Evolutionary conservation across 2,888 invertebrate species (phyloP).

Genomic region (Coelogynopora nodosa): DNA sequence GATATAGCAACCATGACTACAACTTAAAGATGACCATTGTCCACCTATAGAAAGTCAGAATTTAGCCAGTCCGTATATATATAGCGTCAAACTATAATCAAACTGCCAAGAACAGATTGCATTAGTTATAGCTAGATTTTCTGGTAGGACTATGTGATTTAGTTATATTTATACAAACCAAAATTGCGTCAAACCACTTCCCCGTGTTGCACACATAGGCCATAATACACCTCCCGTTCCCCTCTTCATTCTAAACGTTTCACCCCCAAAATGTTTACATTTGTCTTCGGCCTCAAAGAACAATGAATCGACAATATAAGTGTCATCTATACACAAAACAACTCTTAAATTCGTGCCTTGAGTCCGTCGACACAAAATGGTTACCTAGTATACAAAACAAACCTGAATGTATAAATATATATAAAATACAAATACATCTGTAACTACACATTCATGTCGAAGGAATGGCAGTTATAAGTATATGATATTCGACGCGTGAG

Average conservation of each 20-base stretch:
- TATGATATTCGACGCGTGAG: slow-evolving; percentile 19
- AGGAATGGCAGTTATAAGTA: not conserved
- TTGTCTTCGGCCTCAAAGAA: not conserved
- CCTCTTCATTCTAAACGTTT: not conserved
- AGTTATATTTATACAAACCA: not conserved
- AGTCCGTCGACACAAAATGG: not conserved
- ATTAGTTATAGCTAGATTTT: too few species aligned
- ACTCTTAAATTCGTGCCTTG: not conserved
- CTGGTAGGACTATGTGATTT: not conserved
- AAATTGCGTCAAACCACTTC: not conserved
- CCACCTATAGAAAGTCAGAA: not conserved
- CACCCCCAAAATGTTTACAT: not conserved
- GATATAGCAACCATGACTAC: not conserved
- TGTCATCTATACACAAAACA: not conserved
- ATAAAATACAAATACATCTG: not conserved
- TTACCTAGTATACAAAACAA: not conserved
- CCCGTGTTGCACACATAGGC: not conserved
- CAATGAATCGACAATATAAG: not conserved
- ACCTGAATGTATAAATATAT: not conserved
- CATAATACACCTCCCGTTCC: too few species aligned
- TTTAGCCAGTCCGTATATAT: not conserved
- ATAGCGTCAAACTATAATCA: not conserved
- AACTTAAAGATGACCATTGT: not conserved
- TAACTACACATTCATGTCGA: too few species aligned
- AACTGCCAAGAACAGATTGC: too few species aligned